Evolutionary conservation across 2,797 vertebrate genomes (phyloP), one percentile per base, ranked within the genome.

Genomic region (Oryzias dopingdopingensis): DNA sequence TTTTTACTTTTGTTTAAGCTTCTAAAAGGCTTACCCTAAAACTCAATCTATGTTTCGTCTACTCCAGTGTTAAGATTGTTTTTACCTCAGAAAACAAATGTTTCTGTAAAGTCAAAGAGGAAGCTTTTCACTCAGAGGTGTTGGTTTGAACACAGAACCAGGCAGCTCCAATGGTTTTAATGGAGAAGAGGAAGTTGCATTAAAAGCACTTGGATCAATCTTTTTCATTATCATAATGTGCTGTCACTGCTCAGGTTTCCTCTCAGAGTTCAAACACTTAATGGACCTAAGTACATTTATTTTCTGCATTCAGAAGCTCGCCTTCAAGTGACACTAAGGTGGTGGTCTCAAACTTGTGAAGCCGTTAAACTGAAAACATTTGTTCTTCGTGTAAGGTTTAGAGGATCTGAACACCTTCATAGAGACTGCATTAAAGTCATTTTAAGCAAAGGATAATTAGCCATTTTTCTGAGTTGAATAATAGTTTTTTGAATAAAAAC

Each of bases 211-310:
- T 17, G 13, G 50, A 65, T 74, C 60, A 44, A 24, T 58, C 20
- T 48, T 62, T 58, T 4, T 41, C 46, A 49, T 23, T 44, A 51
- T 41, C 56, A 40, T 2, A 12, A 18, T 15, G 10, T 18, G 48
- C 42, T 42, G 14, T 57, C 15, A 12, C 40, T 61, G 56, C 50
- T 73, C 49, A 52, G 23, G 46, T 70, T 70, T 76, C 70, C 43
- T 55, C 43, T 23, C 15, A 42, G 32, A 42, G 4, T 48, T 6
- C 32, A 47, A 56, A 59, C 24, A 51, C 54, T 50, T 63, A 18
- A 41, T 49, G n/a, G 17, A 29, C 13, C 20, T 57, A 17, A 14
- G 48, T 6, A 20, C n/a, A 42, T 56, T 44, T 55, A 24, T 17
- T 14, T 24, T 55, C 14, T 44, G 32, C 47, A 24, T 20, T 49